Percentiles rank a stretch among this genome's conserved stretches.
phyloP scores from a whole-genome alignment of 2,113 vertebrate species.

The Riparia riparia region DNA sequence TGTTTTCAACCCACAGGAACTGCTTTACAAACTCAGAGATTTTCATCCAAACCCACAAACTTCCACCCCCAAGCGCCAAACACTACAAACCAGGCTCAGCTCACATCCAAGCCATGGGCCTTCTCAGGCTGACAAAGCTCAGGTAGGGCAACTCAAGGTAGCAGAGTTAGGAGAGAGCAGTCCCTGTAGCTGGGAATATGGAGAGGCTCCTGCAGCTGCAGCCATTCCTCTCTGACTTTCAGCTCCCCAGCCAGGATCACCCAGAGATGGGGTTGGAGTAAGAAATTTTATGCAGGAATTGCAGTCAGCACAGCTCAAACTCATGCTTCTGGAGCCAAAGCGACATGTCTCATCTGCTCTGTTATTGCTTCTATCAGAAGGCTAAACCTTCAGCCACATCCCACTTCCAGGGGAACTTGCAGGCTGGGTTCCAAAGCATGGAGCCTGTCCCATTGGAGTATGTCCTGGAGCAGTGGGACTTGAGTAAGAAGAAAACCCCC shows the following conservation, averaged over 20 bases:
- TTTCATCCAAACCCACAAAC: not conserved
- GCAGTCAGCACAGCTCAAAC: not conserved
- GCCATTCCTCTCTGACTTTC: not conserved
- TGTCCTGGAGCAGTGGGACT: not conserved
- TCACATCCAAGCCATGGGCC: not conserved
- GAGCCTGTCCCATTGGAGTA: not conserved
- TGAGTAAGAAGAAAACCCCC: not conserved
- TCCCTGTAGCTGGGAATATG: not conserved
- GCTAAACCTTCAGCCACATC: not conserved
- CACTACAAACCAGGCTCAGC: not conserved
- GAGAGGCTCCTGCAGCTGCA: not conserved
- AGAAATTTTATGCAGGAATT: not conserved
- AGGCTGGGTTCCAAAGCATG: not conserved
- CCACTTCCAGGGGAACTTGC: not conserved
- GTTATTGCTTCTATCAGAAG: not conserved
- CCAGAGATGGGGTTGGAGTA: not conserved
- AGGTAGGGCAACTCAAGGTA: not conserved
- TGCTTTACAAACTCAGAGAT: not conserved
- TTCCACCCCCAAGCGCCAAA: not conserved
- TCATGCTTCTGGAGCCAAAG: not conserved
- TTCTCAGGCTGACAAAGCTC: not conserved
- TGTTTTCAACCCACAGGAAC: not conserved
- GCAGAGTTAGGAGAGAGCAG: not conserved
- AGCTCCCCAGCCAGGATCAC: not conserved
- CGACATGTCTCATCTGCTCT: not conserved